Percentiles rank a stretch among this genome's conserved stretches.
Conservation (phyloP, 2,797 vertebrate species). For the Echiichthys vipera region DNA sequence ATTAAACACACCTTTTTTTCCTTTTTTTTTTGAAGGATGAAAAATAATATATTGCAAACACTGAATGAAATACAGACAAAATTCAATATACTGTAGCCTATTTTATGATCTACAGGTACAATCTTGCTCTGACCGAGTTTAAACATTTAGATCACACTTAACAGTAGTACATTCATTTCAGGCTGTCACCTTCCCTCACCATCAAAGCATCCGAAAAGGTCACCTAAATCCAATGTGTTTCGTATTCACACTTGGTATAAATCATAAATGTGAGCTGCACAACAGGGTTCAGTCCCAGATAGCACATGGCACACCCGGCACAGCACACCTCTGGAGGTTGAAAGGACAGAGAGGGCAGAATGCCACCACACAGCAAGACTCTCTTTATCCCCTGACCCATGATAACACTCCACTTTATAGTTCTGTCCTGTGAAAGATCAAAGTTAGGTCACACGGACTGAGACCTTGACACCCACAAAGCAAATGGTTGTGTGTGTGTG, state of each 20-base stretch:
- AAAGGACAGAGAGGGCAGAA: slow-evolving; percentile 66
- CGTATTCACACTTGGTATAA: slow-evolving; percentile 49
- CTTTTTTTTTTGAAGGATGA: not conserved
- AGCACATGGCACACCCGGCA: slow-evolving; percentile 29
- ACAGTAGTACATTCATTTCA: not conserved
- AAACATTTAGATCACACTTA: not conserved
- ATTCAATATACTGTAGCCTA: not conserved
- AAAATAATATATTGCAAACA: too few species aligned
- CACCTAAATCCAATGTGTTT: slow-evolving; percentile 23
- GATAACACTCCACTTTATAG: slow-evolving; percentile 55
- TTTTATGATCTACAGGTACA: not conserved
- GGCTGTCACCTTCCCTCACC: slow-evolving; percentile 7
- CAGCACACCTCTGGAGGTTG: slow-evolving; percentile 49
- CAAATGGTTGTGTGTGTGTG: not conserved
- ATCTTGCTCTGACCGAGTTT: not conserved
- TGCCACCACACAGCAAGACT: slow-evolving; percentile 52
- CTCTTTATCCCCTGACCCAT: slow-evolving; percentile 38
- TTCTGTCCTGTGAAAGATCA: slow-evolving; percentile 49
- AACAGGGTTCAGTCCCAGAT: slow-evolving; percentile 47
- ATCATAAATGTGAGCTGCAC: slow-evolving; percentile 71
- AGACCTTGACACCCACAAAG: slow-evolving; percentile 20
- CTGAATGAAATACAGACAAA: not conserved
- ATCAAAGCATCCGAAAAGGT: slow-evolving; percentile 71
- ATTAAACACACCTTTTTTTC: not conserved
- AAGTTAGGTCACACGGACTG: slow-evolving; percentile 68